A percentile compares a stretch with the other conserved stretches of the same genome.
Evolutionary conservation across 2,113 vertebrate species (phyloP).

Genomic region (Protomyctophum bolini): DNA sequence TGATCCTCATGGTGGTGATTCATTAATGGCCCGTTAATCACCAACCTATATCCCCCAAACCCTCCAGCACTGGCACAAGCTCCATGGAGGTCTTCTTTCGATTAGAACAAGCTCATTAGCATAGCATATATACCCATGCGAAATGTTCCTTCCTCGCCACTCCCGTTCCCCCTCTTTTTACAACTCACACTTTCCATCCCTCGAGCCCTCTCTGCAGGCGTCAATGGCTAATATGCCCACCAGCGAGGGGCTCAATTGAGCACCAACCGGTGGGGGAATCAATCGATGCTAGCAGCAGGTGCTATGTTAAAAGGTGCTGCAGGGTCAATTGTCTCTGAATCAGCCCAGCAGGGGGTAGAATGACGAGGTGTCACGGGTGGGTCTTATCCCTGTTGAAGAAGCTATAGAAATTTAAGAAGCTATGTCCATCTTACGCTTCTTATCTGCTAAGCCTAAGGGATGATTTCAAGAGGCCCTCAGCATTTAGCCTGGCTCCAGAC

Average conservation of each 20-base stretch:
- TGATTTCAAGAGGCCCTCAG: no score
- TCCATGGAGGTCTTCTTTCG: conserved; percentile 29
- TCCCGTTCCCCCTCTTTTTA: conserved; percentile 10
- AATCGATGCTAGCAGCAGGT: conserved; percentile 61
- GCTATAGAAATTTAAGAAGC: no score
- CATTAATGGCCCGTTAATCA: conserved; percentile 61
- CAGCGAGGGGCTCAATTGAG: conserved; percentile 47
- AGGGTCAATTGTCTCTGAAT: neutral
- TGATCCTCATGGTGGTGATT: conserved; percentile 54
- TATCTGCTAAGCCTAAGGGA: no score
- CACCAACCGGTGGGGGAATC: conserved; percentile 51
- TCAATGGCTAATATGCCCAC: conserved; percentile 28
- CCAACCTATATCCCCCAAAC: conserved; percentile 49
- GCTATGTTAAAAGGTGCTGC: conserved; percentile 53
- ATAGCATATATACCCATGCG: conserved; percentile 48
- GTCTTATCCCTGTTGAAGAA: no score
- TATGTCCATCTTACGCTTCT: no score
- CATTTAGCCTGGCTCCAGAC: no score
- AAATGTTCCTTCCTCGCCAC: conserved; percentile 43
- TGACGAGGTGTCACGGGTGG: conserved; percentile 30
- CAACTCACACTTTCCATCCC: conserved; percentile 17
- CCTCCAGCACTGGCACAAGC: conserved; percentile 28
- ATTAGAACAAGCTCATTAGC: conserved; percentile 48
- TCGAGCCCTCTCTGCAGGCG: conserved; percentile 18
- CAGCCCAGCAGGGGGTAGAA: conserved; percentile 5